Percentiles rank a stretch among this genome's conserved stretches.
Conservation (phyloP, 23 tunicate species). For the Diplosoma virens region DNA sequence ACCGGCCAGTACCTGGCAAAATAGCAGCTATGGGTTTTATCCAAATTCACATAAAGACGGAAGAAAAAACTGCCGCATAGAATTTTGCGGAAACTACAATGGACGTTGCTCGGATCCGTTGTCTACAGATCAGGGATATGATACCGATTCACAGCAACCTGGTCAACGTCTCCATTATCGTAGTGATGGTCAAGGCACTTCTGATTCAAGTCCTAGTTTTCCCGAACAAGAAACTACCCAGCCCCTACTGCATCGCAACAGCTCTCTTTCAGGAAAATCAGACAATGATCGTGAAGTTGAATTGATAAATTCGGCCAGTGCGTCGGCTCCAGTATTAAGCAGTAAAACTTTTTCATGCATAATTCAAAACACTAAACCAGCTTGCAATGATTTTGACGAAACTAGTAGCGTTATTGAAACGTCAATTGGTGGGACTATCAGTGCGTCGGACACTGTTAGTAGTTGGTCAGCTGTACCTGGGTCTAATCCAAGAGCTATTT, state of each 20-base stretch:
- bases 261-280: conserved; percentile 35
- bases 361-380: neutral
- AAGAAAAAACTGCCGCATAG: neutral
- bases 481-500: conserved; percentile 58
- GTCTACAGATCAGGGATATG: conserved; percentile 95
- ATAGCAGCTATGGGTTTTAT: neutral
- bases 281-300: conserved; percentile 87
- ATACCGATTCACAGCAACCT: conserved; percentile 84
- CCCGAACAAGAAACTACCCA: neutral
- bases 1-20: conserved; percentile 1
- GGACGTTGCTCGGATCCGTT: conserved; percentile 82
- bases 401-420: conserved; percentile 45
- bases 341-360: neutral
- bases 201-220: neutral
- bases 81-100: conserved; percentile 1
- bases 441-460: conserved; percentile 69
- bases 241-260: neutral
- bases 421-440: conserved; percentile 43
- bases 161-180: neutral
- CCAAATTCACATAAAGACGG: neutral
- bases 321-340: neutral
- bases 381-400: neutral
- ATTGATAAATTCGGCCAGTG: conserved; percentile 35
- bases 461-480: conserved; percentile 85
- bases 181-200: neutral